Evolutionary conservation across 2,888 invertebrate species (phyloP).

Genomic region (Trichogramma evanescens): DNA sequence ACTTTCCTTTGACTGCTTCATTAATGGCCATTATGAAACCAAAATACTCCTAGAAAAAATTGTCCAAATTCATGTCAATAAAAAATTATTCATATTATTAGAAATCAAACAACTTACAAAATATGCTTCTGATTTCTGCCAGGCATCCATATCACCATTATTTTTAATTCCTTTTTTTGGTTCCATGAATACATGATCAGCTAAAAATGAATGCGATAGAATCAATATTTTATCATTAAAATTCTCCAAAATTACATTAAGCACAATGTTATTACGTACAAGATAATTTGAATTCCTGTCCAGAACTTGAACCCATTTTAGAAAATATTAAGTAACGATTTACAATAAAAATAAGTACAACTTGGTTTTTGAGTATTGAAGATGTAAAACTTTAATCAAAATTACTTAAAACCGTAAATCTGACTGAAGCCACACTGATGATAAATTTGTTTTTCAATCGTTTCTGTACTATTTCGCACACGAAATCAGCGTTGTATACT

Average conservation of each 20-base stretch:
- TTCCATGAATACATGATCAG: conserved; percentile 56
- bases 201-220: conserved; percentile 27
- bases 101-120: conserved; percentile 51
- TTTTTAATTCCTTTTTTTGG: conserved; percentile 62
- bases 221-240: conserved; percentile 1
- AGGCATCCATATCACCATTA: conserved; percentile 65
- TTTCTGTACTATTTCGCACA: too few relatives aligned
- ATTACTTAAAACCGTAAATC: background rate
- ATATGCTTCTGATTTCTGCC: conserved; percentile 83
- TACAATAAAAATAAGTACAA: conserved; percentile 1
- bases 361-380: background rate
- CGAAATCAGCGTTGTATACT: too few relatives aligned
- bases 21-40: conserved; percentile 85
- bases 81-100: background rate
- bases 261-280: conserved; percentile 9
- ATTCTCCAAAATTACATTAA: background rate
- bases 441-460: background rate
- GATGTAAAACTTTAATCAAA: background rate
- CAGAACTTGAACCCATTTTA: background rate
- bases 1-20: conserved; percentile 75
- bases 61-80: background rate
- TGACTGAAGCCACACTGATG: background rate
- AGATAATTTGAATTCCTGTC: conserved; percentile 19
- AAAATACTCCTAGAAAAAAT: conserved; percentile 61
- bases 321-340: background rate